Percentiles rank a stretch among this genome's conserved stretches.
These are phyloP conservation scores for Branchipolynoe longqiensis DNA, from an alignment of 2,888 invertebrate species.

Conservation along the genomic window DNA sequence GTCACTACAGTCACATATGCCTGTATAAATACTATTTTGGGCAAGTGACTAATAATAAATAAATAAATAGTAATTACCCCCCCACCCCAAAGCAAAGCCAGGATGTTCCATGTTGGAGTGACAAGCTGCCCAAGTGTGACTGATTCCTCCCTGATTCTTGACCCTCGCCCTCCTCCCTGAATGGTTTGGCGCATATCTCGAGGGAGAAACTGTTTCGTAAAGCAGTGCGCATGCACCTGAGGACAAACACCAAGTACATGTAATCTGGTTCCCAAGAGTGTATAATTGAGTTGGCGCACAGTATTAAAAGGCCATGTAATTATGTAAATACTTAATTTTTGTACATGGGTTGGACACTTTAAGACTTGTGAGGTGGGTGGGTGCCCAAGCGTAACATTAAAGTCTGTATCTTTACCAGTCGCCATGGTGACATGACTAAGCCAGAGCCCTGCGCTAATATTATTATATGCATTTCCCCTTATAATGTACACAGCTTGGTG, in stretches of 20 bases:
- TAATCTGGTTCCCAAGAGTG: not conserved
- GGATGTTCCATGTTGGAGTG: slow-evolving; percentile 15
- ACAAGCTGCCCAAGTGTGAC: too few species aligned
- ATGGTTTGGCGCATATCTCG: too few species aligned
- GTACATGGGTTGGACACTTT: slow-evolving; percentile 42
- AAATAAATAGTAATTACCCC: slow-evolving; percentile 5
- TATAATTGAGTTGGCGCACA: slow-evolving; percentile 50
- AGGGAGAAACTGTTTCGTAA: not conserved
- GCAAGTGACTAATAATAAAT: slow-evolving; percentile 31
- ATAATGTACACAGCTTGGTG: slow-evolving; percentile 34
- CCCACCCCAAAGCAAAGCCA: slow-evolving; percentile 7
- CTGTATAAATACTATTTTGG: slow-evolving; percentile 42
- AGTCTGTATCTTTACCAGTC: not conserved
- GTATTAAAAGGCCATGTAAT: slow-evolving; percentile 60
- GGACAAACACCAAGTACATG: not conserved
- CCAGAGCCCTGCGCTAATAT: too few species aligned
- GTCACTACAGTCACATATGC: not conserved
- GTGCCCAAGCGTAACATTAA: not conserved
- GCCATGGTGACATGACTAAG: slow-evolving; percentile 10
- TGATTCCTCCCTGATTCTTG: too few species aligned
- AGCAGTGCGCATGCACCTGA: not conserved
- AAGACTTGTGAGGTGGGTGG: slow-evolving; percentile 44
- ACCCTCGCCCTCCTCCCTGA: too few species aligned
- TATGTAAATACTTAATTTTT: slow-evolving; percentile 61
- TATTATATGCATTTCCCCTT: slow-evolving; percentile 29